phyloP scores from a whole-genome alignment of 2,888 invertebrate genomes.

The Brassicogethes aeneus region DNA sequence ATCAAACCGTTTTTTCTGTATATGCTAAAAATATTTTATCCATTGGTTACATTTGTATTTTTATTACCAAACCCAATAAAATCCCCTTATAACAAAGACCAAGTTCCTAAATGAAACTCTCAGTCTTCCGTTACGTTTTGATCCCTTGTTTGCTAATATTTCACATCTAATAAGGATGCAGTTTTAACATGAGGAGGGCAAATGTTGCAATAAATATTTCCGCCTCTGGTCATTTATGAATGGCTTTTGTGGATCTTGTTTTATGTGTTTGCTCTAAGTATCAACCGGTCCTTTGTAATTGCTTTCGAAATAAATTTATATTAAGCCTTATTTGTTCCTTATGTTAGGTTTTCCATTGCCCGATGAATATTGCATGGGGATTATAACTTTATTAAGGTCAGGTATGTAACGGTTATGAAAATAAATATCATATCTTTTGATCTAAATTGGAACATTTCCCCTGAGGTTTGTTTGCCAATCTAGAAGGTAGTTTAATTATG shows the following conservation, averaged over 20 bases:
- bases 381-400: not conserved
- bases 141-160: slow-evolving; percentile 1
- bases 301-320: slow-evolving; percentile 19
- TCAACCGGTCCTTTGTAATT: slow-evolving; percentile 21
- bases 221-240: not conserved
- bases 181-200: not conserved
- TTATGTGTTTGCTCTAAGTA: slow-evolving; percentile 24
- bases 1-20: too few relatives aligned
- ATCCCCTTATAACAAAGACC: too few relatives aligned
- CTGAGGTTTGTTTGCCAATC: too few relatives aligned
- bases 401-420: not conserved
- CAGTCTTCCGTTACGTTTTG: not conserved
- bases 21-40: too few relatives aligned
- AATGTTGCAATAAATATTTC: not conserved
- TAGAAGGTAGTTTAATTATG: too few relatives aligned
- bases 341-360: not conserved
- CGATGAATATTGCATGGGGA: not conserved
- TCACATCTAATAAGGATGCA: not conserved
- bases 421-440: too few relatives aligned
- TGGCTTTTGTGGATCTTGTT: slow-evolving; percentile 24
- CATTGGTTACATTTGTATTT: too few relatives aligned
- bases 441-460: too few relatives aligned
- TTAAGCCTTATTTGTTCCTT: slow-evolving; percentile 9
- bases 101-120: too few relatives aligned
- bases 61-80: too few relatives aligned